Base-by-base conservation (phyloP, 1,140 invertebrate genomes). In the Bombus superbus region DNA sequence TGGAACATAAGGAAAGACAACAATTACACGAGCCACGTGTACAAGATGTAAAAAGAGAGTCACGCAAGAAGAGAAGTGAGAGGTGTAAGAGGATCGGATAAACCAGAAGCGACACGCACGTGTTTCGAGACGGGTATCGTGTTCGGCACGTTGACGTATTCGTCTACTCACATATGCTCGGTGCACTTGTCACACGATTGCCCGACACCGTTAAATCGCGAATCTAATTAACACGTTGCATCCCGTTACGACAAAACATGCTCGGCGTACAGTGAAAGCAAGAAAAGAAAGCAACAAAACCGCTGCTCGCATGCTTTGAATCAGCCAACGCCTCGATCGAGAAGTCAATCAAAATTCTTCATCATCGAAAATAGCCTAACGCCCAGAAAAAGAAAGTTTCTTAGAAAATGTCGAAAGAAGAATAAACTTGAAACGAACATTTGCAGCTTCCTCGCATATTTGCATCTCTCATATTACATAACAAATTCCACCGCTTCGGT, bases 1-100 rank as follows among this genome's bases (percentile, higher is more conserved):
- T 83, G 83, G 92, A 92, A 92, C 90, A 89, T 90, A 8, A 32
- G 74, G 92, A 92, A 89, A 92, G 92, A 88, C 88, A 85, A 85
- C 90, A 74, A 62, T 64, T 40, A 42, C 59, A 68, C 35, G 32
- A 32, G 83, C 83, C 77, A 81, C 83, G 83, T 74, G 83, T 74
- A 38, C 32, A 35, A 57, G 40, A 84, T 62, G 68, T 85, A 80
- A 85, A 80, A 80, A 80, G 83, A 78, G 82, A 79, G 68, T 85
- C 66, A 85, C 76, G 83, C 83, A 71, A 85, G 44, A 81, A 42
- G 78, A 74, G 59, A 74, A 84, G 53, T 44, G 53, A 72, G 77
- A 81, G 83, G 57, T 73, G 71, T 81, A 85, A 85, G 83, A 85
- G 59, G 78, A 85, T 85, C 81, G 83, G 78, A 85, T 66, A 73